Evolutionary conservation across 2,797 vertebrate genomes (phyloP).

Genomic region (Euthynnus affinis): DNA sequence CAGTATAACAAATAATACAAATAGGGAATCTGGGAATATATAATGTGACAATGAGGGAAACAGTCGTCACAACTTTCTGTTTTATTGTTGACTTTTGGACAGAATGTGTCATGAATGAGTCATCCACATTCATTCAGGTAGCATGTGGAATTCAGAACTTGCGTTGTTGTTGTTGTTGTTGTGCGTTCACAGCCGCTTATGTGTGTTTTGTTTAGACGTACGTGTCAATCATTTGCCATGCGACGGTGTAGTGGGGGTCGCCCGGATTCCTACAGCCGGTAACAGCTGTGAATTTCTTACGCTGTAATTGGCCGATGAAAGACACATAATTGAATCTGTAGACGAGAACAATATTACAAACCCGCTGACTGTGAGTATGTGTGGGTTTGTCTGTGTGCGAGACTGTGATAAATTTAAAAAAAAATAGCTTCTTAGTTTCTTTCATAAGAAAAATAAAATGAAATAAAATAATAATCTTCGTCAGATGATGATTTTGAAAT

Average conservation of each 20-base stretch:
- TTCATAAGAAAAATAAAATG: conserved; percentile 19
- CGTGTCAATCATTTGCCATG: conserved; percentile 35
- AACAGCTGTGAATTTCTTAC: conserved; percentile 70
- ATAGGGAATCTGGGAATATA: no score
- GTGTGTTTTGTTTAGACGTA: conserved; percentile 20
- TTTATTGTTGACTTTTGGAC: no score
- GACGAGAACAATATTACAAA: conserved; percentile 60
- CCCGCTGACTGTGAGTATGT: conserved; percentile 45
- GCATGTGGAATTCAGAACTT: not conserved
- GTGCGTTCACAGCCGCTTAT: not conserved
- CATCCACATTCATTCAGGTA: not conserved
- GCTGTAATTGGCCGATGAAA: conserved; percentile 75
- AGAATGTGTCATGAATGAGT: not conserved
- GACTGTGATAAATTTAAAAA: conserved; percentile 22
- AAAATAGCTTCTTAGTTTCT: conserved; percentile 28
- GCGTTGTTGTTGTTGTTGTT: not conserved
- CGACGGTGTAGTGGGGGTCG: conserved; percentile 10
- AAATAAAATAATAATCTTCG: conserved; percentile 10
- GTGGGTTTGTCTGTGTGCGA: conserved; percentile 28
- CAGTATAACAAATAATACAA: no score
- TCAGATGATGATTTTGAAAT: conserved; percentile 41
- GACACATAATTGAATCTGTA: conserved; percentile 75
- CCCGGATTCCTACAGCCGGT: conserved; percentile 36
- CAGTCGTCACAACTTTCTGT: no score
- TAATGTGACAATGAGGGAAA: no score